Evolutionary conservation across 2,113 vertebrate genomes (phyloP).

Genomic region (Misgurnus anguillicaudatus): DNA sequence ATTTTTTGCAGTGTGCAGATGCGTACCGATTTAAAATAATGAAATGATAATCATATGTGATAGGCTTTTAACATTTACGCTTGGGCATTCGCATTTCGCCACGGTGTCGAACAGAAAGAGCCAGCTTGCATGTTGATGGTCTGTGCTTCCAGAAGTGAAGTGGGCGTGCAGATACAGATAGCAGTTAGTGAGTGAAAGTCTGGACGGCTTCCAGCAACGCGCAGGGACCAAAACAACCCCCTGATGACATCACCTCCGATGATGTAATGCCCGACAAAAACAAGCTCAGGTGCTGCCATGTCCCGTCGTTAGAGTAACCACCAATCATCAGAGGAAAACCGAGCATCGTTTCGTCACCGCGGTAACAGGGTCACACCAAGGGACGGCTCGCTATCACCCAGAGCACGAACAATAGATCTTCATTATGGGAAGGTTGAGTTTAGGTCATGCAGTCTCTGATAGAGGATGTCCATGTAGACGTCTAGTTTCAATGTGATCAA

Average conservation of each 20-base stretch:
- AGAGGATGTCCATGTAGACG: neutral
- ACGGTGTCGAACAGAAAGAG: neutral
- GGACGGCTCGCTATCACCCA: slow-evolving; percentile 58
- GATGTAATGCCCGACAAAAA: slow-evolving; percentile 77
- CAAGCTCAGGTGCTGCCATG: slow-evolving; percentile 69
- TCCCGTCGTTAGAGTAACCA: slow-evolving; percentile 60
- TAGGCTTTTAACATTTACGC: neutral
- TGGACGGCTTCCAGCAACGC: slow-evolving; percentile 21
- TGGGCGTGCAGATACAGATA: slow-evolving; percentile 56
- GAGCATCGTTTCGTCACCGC: slow-evolving; percentile 72
- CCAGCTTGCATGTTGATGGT: slow-evolving; percentile 47
- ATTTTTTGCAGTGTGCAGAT: too few species aligned
- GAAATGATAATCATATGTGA: neutral
- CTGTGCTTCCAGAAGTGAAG: slow-evolving; percentile 57
- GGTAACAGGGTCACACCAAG: slow-evolving; percentile 61
- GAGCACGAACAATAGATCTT: slow-evolving; percentile 55
- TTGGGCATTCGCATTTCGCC: neutral
- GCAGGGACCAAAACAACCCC: slow-evolving; percentile 61
- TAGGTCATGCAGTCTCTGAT: neutral
- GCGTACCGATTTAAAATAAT: neutral
- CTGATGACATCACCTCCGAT: slow-evolving; percentile 75
- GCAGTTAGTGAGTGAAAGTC: slow-evolving; percentile 38
- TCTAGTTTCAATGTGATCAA: neutral
- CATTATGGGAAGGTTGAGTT: slow-evolving; percentile 6
- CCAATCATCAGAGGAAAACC: slow-evolving; percentile 50